These are phyloP conservation scores for Sanderia malayensis DNA, from an alignment of 30 jellyfish, hydroid and myxozoan genomes.

Conservation along the genomic window DNA sequence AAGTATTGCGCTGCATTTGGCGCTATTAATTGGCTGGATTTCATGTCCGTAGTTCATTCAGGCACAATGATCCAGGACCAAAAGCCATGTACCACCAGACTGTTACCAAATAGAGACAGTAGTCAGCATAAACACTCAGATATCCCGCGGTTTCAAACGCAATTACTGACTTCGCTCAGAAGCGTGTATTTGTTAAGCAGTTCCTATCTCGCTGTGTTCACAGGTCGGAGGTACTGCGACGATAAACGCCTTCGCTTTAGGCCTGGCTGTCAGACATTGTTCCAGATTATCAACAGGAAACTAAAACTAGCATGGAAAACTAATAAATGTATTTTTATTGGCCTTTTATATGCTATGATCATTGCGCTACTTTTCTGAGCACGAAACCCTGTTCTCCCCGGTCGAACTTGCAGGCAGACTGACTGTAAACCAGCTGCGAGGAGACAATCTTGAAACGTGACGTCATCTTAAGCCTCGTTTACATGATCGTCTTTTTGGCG, in stretches of 20 bases:
- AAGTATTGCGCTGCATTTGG: too few relatives aligned
- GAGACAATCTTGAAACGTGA: not conserved
- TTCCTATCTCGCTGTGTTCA: not conserved
- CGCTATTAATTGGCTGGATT: too few relatives aligned
- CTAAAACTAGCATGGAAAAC: not conserved
- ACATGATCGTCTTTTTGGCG: not conserved
- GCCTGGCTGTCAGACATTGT: not conserved
- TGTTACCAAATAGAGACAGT: too few relatives aligned
- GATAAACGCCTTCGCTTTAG: not conserved
- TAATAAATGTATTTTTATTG: constrained; percentile 3
- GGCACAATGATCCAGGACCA: too few relatives aligned
- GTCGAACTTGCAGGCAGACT: not conserved
- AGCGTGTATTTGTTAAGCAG: not conserved
- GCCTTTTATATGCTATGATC: not conserved
- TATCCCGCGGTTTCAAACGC: not conserved
- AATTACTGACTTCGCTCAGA: not conserved
- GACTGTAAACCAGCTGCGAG: not conserved
- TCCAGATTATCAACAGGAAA: constrained; percentile 6
- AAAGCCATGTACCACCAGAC: too few relatives aligned
- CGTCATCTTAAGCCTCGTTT: not conserved
- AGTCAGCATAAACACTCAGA: not conserved
- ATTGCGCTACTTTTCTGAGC: not conserved
- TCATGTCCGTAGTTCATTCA: too few relatives aligned
- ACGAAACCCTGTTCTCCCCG: too few relatives aligned
- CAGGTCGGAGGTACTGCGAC: not conserved